Base-by-base conservation (phyloP, 1,140 invertebrate genomes). In the Physella acuta region DNA sequence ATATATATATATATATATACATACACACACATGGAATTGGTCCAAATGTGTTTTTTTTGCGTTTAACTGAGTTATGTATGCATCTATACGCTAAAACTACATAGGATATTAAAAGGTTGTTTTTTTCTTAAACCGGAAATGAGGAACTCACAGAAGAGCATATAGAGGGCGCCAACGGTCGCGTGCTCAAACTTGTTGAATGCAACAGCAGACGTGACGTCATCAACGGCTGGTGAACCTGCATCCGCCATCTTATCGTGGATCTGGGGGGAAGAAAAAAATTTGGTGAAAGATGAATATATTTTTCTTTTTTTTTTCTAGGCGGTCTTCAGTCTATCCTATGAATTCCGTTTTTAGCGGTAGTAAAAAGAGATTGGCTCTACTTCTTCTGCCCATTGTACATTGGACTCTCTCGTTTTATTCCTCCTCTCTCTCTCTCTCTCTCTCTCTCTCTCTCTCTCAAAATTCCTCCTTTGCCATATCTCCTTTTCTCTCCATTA, bases 121-220 rank as follows among this genome's bases (percentile, higher is more conserved):
- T n/a, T n/a, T n/a, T n/a, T n/a, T n/a, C n/a, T n/a, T n/a, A n/a
- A n/a, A n/a, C n/a, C n/a, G n/a, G n/a, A n/a, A n/a, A n/a, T n/a
- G n/a, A n/a, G n/a, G n/a, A n/a, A 74, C 75, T 71, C 61, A 76
- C 75, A 65, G 34, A 72, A 71, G 3, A 73, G 2, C 68, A 76
- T 72, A 34, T 76, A 76, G 5, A 74, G 61, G 33, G 44, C 36
- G 5, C 73, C 75, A 3, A 74, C 69, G 31, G 70, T 63, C 16
- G 61, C 67, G 33, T 74, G 72, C 53, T 76, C 75, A 52, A 76
- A 70, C 17, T 61, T 51, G 2, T 70, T 61, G 52, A 76, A 76
- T 33, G 62, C 72, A 20, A 55, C 56, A 3, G n/a, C 11, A 14
- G 28, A 28, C 37, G 28, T 61, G 33, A 16, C 37, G 0, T 36